A percentile compares a stretch with the other conserved stretches of the same genome.
These are phyloP conservation scores for Noctuana brunneofusca DNA, from an alignment of 2,888 invertebrate species.

Conservation along the genomic window DNA sequence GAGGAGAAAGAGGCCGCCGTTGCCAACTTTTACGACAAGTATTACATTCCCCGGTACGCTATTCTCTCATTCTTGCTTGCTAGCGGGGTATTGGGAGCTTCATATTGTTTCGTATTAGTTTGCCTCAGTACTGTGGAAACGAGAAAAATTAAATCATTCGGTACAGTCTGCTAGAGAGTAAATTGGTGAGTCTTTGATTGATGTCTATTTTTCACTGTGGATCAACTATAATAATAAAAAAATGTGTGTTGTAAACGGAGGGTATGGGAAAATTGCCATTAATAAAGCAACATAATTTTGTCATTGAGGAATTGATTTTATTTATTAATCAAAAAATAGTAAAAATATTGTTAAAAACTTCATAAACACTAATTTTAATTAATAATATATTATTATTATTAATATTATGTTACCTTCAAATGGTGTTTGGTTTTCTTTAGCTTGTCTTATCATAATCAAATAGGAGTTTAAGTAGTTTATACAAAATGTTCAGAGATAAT, in stretches of 20 bases:
- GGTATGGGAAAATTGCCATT: no score
- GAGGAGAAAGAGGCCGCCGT: slow-evolving; percentile 55
- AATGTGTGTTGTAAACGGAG: no score
- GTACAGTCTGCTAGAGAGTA: slow-evolving; percentile 48
- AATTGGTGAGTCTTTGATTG: slow-evolving; percentile 9
- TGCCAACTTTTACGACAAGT: slow-evolving; percentile 78
- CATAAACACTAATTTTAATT: no score
- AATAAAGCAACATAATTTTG: no score
- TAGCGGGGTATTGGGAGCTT: slow-evolving; percentile 54
- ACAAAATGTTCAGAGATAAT: background rate
- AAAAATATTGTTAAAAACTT: no score
- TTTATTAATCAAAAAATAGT: no score
- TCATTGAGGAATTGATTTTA: no score
- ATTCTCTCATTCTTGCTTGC: slow-evolving; percentile 57
- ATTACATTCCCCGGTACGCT: slow-evolving; percentile 60
- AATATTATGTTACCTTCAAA: no score
- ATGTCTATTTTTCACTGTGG: background rate
- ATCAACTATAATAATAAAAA: no score
- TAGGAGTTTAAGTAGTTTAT: background rate
- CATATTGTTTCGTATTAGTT: slow-evolving; percentile 59
- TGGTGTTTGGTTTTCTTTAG: background rate
- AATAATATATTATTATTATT: no score
- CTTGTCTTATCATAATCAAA: background rate
- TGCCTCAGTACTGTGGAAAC: slow-evolving; percentile 65
- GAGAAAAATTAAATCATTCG: slow-evolving; percentile 61